A percentile compares a stretch with the other conserved stretches of the same genome.
These are phyloP conservation scores for Drosophila pseudotalamancana DNA, from an alignment of 2,888 invertebrate genomes.

Conservation along the genomic window DNA sequence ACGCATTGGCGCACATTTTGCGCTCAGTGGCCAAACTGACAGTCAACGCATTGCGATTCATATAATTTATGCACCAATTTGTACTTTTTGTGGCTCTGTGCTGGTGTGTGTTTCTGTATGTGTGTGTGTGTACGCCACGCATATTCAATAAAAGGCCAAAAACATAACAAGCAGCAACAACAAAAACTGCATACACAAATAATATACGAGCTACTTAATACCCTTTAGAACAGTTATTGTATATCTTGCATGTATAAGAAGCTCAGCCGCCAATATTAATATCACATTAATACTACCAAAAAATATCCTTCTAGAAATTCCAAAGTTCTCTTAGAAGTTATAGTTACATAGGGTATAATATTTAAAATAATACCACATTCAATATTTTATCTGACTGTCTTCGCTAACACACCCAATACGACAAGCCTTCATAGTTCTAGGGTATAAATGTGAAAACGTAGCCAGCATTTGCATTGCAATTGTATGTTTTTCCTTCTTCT, in stretches of 20 bases:
- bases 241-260: neutral
- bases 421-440: neutral
- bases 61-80: slow-evolving; percentile 73
- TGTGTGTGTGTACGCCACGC: neutral
- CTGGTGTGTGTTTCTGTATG: neutral
- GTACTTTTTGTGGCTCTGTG: slow-evolving; percentile 32
- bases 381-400: too few relatives aligned
- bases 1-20: slow-evolving; percentile 54
- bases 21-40: slow-evolving; percentile 63
- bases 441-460: slow-evolving; percentile 23
- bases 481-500: neutral
- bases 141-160: slow-evolving; percentile 54
- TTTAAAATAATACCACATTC: neutral
- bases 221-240: neutral
- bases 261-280: too few relatives aligned
- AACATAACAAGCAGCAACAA: slow-evolving; percentile 11
- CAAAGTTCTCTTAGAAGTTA: too few relatives aligned
- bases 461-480: slow-evolving; percentile 43
- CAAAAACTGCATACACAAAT: neutral
- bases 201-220: neutral
- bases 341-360: neutral
- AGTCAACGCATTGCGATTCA: slow-evolving; percentile 71
- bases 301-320: too few relatives aligned
- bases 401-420: neutral
- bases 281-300: too few relatives aligned